Percentiles rank a stretch among this genome's conserved stretches.
phyloP scores from a whole-genome alignment of 2,113 vertebrate species.

The Hucho hucho region DNA sequence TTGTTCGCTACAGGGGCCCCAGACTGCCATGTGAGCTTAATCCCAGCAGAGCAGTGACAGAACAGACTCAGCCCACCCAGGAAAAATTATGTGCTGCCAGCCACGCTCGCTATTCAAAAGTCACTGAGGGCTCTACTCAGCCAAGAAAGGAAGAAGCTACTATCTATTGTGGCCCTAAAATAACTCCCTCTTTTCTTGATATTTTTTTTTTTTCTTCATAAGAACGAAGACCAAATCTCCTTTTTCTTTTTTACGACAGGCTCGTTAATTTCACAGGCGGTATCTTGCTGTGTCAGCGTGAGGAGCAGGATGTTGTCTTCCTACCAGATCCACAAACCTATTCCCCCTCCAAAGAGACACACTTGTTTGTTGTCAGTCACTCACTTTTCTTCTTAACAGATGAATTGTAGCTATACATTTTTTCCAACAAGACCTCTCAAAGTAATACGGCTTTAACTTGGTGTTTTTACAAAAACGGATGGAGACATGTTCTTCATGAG shows the following conservation, averaged over 20 bases:
- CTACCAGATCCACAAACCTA: background rate
- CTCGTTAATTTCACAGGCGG: background rate
- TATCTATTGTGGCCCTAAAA: slow-evolving; percentile 19
- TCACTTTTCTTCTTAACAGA: background rate
- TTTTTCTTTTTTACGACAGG: slow-evolving; percentile 8
- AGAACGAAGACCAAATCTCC: background rate
- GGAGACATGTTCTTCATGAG: background rate
- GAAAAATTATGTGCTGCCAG: slow-evolving; percentile 21
- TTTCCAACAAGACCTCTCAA: no score
- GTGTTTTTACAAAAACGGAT: background rate
- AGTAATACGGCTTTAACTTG: no score
- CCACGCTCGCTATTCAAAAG: slow-evolving; percentile 22
- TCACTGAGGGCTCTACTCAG: slow-evolving; percentile 15
- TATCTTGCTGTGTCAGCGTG: background rate
- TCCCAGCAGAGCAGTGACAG: slow-evolving; percentile 5
- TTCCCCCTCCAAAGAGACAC: background rate
- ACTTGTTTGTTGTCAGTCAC: slow-evolving; percentile 7
- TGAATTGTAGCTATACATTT: background rate
- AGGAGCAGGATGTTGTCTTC: background rate
- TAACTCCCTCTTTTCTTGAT: slow-evolving; percentile 11
- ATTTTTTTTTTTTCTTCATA: slow-evolving; percentile 10
- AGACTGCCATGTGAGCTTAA: slow-evolving; percentile 22
- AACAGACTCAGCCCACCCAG: slow-evolving; percentile 10
- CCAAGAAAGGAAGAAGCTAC: background rate
- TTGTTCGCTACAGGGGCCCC: no score